Evolutionary conservation across 1,140 invertebrate species (phyloP).

Genomic region (Sminthurides bifidus): DNA sequence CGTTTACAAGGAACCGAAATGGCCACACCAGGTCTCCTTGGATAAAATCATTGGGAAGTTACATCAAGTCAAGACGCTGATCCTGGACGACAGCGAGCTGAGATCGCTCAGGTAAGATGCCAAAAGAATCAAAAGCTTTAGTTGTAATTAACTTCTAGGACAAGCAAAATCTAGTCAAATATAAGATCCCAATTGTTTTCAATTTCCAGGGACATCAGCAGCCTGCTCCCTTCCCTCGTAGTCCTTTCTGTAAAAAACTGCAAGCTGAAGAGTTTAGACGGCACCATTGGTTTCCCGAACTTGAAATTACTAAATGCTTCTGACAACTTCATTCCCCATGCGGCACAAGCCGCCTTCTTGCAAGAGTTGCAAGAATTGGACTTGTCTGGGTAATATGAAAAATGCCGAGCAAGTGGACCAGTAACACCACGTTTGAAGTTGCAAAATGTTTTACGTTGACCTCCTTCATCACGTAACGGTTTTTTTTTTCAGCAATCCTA

Average conservation of each 20-base stretch:
- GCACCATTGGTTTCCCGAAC: conserved; percentile 47
- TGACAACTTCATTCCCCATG: conserved; percentile 47
- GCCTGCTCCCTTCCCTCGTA: conserved; percentile 45
- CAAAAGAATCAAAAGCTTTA: conserved; percentile 10
- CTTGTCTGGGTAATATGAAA: conserved; percentile 39
- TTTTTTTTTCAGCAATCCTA: conserved; percentile 16
- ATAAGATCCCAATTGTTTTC: background rate
- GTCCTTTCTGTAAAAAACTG: conserved; percentile 52
- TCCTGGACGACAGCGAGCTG: conserved; percentile 51
- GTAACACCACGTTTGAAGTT: too few species aligned
- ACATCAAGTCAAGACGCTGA: conserved; percentile 46
- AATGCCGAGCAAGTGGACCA: too few species aligned
- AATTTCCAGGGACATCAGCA: conserved; percentile 48
- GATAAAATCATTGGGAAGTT: conserved; percentile 28
- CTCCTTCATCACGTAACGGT: background rate
- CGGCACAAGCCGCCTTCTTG: conserved; percentile 45
- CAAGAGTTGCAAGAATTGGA: conserved; percentile 43
- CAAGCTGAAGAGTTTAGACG: conserved; percentile 49
- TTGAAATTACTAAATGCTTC: conserved; percentile 48
- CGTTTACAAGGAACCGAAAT: conserved; percentile 20
- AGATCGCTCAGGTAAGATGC: conserved; percentile 39
- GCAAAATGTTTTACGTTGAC: too few species aligned
- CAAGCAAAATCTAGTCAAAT: too few species aligned
- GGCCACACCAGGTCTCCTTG: conserved; percentile 20
- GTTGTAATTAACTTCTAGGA: too few species aligned